These are phyloP conservation scores for Agapetus fuscipes DNA, from an alignment of 2,888 invertebrate genomes.

Conservation along the genomic window DNA sequence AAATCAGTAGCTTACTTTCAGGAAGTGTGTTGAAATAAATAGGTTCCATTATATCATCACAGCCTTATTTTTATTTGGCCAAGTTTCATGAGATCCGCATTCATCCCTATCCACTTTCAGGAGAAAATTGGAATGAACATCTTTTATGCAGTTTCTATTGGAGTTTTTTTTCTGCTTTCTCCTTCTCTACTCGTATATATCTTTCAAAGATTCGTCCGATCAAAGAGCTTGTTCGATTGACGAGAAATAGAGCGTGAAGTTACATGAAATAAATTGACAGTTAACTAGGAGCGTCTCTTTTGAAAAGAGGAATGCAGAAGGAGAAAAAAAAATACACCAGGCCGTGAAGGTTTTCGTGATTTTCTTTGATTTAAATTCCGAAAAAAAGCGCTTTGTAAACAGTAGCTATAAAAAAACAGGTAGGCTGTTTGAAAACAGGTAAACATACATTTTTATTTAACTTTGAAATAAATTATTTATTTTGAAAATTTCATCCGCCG, in stretches of 20 bases:
- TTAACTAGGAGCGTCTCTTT: slow-evolving; percentile 19
- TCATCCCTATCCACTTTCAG: background rate
- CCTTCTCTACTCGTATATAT: no score
- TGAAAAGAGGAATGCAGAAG: slow-evolving; percentile 8
- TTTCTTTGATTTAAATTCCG: background rate
- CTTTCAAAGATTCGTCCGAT: slow-evolving; percentile 12
- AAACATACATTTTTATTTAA: no score
- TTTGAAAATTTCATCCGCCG: no score
- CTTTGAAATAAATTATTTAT: no score
- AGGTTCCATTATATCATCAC: background rate
- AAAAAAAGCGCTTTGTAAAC: background rate
- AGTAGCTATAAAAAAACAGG: no score
- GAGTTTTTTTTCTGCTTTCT: background rate
- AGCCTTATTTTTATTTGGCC: background rate
- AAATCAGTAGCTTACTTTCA: background rate
- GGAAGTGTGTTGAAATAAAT: background rate
- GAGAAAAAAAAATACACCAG: background rate
- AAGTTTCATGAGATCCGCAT: background rate
- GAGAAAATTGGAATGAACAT: slow-evolving; percentile 3
- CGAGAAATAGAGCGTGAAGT: slow-evolving; percentile 19
- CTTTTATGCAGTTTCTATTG: slow-evolving; percentile 2
- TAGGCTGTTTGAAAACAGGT: no score
- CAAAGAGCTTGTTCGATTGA: slow-evolving; percentile 18
- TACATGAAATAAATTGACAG: slow-evolving; percentile 21
- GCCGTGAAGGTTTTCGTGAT: background rate